These are phyloP conservation scores for Thecophora atra DNA, from an alignment of 2,888 invertebrate species.

Conservation along the genomic window DNA sequence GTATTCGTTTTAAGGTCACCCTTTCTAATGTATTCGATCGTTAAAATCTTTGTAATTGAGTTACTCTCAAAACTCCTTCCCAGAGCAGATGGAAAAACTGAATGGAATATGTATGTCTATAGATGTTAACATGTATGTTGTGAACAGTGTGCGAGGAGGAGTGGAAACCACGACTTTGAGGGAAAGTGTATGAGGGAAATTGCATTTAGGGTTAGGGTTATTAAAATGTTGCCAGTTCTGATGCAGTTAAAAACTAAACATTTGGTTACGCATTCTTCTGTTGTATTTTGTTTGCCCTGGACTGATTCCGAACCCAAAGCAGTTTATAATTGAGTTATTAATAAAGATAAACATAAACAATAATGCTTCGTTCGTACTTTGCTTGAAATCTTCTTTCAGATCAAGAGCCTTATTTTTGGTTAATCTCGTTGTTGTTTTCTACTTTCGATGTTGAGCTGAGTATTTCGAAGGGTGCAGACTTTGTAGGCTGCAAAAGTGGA, in stretches of 20 bases:
- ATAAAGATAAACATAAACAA: background rate
- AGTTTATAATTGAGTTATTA: constrained; percentile 3
- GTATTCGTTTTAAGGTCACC: too few relatives aligned
- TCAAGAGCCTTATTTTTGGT: too few relatives aligned
- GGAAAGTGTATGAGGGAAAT: too few relatives aligned
- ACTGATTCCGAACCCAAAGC: background rate
- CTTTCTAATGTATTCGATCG: too few relatives aligned
- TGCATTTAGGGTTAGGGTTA: background rate
- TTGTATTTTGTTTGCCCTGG: background rate
- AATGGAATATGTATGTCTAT: background rate
- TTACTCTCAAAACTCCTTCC: too few relatives aligned
- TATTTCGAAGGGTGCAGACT: too few relatives aligned
- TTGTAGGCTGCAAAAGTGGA: too few relatives aligned
- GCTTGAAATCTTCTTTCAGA: too few relatives aligned
- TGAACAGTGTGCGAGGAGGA: too few relatives aligned
- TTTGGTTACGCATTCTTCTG: background rate
- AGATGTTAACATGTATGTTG: background rate
- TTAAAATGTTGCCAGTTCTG: background rate
- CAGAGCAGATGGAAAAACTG: too few relatives aligned
- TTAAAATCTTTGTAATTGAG: too few relatives aligned
- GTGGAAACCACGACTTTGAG: too few relatives aligned
- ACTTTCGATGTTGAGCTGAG: background rate
- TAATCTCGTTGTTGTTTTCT: background rate
- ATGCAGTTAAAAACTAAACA: constrained; percentile 10
- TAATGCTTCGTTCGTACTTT: background rate